phyloP scores from a whole-genome alignment of 1,140 invertebrate species.

The Panagrolaimus sp. region DNA sequence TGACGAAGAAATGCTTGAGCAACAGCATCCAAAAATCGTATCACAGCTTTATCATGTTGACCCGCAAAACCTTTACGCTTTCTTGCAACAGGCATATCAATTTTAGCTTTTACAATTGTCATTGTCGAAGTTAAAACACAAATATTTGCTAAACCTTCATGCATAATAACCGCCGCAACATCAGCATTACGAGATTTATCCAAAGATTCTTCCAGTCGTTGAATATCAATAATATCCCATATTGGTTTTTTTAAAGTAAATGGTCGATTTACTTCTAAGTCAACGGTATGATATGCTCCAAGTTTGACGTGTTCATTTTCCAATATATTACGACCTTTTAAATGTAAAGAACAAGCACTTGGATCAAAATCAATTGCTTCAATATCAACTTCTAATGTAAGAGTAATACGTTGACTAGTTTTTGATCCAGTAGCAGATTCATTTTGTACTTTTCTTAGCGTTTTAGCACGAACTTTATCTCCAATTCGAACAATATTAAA shows the following conservation, averaged over 20 bases:
- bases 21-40: background rate
- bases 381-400: slow-evolving; percentile 81
- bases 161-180: slow-evolving; percentile 90
- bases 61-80: background rate
- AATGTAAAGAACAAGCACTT: slow-evolving; percentile 81
- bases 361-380: slow-evolving; percentile 95
- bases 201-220: slow-evolving; percentile 68
- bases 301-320: slow-evolving; percentile 99
- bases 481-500: slow-evolving; percentile 88
- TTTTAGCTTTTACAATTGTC: slow-evolving; percentile 89
- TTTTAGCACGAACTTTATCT: slow-evolving; percentile 82
- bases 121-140: slow-evolving; percentile 93
- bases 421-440: slow-evolving; percentile 22
- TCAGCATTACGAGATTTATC: slow-evolving; percentile 69
- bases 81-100: slow-evolving; percentile 67
- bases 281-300: slow-evolving; percentile 95
- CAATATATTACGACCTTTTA: slow-evolving; percentile 67
- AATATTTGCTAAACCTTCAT: slow-evolving; percentile 80
- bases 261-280: slow-evolving; percentile 88
- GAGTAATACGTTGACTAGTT: slow-evolving; percentile 87
- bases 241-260: slow-evolving; percentile 80
- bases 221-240: slow-evolving; percentile 88
- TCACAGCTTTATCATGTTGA: background rate
- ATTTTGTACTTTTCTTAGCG: slow-evolving; percentile 67
- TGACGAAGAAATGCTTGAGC: background rate